phyloP scores from a whole-genome alignment of 1,140 invertebrate species.

The Pachypeltis micranthus region DNA sequence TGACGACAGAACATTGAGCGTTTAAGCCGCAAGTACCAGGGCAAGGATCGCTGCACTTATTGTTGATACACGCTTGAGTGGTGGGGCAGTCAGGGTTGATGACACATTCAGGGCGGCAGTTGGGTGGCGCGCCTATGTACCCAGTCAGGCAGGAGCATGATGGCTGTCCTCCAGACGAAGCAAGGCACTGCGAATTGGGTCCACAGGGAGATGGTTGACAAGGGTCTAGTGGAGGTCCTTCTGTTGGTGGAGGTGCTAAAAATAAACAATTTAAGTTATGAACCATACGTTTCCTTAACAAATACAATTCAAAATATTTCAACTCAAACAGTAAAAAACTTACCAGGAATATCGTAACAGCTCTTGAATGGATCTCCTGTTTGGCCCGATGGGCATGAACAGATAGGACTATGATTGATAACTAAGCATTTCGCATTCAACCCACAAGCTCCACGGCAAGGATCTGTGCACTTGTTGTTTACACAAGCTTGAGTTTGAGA shows the following conservation, averaged over 20 bases:
- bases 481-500: slow-evolving; percentile 63
- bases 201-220: slow-evolving; percentile 43
- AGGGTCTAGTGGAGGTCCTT: slow-evolving; percentile 30
- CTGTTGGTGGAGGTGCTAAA: slow-evolving; percentile 22
- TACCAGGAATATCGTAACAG: slow-evolving; percentile 47
- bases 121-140: slow-evolving; percentile 48
- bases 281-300: neutral
- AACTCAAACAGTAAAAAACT: slow-evolving; percentile 30
- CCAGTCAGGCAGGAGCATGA: slow-evolving; percentile 54
- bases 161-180: slow-evolving; percentile 48
- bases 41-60: slow-evolving; percentile 63
- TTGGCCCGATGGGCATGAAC: slow-evolving; percentile 62
- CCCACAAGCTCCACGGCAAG: slow-evolving; percentile 70
- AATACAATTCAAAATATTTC: neutral
- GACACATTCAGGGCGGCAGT: slow-evolving; percentile 44
- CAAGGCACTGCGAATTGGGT: slow-evolving; percentile 39
- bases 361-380: slow-evolving; percentile 76
- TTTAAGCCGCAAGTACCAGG: slow-evolving; percentile 62
- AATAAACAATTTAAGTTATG: slow-evolving; percentile 6
- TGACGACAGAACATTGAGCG: slow-evolving; percentile 60
- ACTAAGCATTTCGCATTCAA: slow-evolving; percentile 71
- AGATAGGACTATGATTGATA: slow-evolving; percentile 73
- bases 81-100: slow-evolving; percentile 64
- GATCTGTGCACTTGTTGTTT: slow-evolving; percentile 74
- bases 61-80: slow-evolving; percentile 58